Conservation (phyloP, 2,888 invertebrate genomes). For the Coelogynopora nodosa region DNA sequence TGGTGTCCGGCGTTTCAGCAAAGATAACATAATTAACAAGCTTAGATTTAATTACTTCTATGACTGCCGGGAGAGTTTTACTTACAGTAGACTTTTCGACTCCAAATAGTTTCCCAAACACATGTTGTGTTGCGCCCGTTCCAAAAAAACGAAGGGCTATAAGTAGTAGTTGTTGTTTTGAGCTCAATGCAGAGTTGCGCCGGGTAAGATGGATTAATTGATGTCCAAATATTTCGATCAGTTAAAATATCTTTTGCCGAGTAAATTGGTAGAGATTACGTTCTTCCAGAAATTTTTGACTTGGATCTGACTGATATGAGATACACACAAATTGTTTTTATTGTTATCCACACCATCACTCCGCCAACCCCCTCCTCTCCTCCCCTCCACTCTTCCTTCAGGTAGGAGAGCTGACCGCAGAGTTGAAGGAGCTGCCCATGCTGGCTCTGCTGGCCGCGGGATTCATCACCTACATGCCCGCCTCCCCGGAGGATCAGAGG, state of each 20-base stretch:
- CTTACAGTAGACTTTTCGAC: conserved; percentile 9
- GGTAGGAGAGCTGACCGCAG: conserved; percentile 65
- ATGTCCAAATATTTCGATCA: background rate
- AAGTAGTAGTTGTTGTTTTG: background rate
- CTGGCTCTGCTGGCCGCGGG: conserved; percentile 73
- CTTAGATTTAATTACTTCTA: background rate
- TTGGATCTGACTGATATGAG: no score
- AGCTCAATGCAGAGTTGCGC: conserved; percentile 28
- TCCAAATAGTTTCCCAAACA: conserved; percentile 18
- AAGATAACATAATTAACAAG: background rate
- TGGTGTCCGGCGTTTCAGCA: background rate
- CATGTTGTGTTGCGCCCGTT: background rate
- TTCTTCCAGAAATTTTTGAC: no score
- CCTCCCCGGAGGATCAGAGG: conserved; percentile 71
- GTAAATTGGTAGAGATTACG: background rate
- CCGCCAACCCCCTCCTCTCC: no score
- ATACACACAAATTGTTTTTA: no score
- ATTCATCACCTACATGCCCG: conserved; percentile 73
- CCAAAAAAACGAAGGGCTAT: conserved; percentile 25
- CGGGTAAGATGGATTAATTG: background rate
- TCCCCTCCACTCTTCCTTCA: conserved; percentile 56
- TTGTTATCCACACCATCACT: no score
- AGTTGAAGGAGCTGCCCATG: conserved; percentile 68
- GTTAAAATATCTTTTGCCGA: background rate
- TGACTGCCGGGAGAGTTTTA: background rate